phyloP scores from a whole-genome alignment of 2,113 vertebrate genomes.

The Alexandromys fortis region DNA sequence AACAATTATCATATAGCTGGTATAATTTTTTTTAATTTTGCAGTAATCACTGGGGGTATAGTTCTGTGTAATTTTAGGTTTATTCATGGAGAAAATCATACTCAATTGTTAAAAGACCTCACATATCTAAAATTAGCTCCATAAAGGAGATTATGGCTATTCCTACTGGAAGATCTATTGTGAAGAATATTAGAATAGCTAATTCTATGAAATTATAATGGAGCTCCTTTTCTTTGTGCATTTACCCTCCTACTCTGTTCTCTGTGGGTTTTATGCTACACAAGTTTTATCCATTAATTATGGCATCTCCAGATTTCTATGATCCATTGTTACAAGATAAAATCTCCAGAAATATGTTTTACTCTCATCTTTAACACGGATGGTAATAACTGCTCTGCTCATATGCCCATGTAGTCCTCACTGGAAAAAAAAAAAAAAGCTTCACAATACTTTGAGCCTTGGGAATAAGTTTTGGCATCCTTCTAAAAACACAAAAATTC shows the following conservation, averaged over 20 bases:
- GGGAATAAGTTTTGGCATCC: neutral
- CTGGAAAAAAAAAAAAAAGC: neutral
- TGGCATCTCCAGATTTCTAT: neutral
- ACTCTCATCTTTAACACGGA: neutral
- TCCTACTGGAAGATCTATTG: neutral
- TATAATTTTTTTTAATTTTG: neutral
- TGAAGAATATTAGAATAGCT: neutral
- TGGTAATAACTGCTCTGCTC: neutral
- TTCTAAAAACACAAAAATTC: neutral
- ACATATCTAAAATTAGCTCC: neutral
- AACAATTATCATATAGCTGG: neutral
- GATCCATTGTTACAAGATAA: neutral
- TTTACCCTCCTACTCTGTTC: neutral
- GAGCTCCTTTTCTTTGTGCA: neutral
- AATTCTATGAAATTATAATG: neutral
- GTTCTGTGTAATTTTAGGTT: neutral
- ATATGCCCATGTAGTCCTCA: neutral
- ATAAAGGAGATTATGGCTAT: neutral
- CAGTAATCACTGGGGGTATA: neutral
- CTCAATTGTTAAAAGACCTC: neutral
- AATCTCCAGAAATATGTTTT: neutral
- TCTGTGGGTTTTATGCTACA: neutral
- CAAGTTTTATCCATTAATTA: neutral
- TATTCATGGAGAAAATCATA: neutral
- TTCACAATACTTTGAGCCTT: neutral